A percentile compares a stretch with the other conserved stretches of the same genome.
Conservation (phyloP, 2,888 invertebrate species). For the Drosophila anomelani region DNA sequence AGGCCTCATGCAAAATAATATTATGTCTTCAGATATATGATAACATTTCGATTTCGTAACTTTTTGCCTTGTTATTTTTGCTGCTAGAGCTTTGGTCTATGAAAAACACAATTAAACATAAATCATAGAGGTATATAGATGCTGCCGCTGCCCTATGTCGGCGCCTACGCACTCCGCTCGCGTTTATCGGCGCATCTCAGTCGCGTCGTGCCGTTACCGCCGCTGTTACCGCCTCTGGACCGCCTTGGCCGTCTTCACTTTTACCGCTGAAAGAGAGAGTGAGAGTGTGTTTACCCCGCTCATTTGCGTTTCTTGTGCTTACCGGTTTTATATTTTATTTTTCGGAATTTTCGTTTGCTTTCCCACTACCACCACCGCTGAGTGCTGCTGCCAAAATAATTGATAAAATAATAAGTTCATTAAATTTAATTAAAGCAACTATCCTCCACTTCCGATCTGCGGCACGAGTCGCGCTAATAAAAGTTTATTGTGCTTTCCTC, state of each 20-base stretch:
- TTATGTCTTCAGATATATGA: background rate
- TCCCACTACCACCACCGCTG: slow-evolving; percentile 19
- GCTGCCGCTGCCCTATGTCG: slow-evolving; percentile 22
- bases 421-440: slow-evolving; percentile 73
- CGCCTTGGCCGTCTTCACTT: slow-evolving; percentile 66
- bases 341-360: slow-evolving; percentile 43
- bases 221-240: slow-evolving; percentile 8
- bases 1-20: background rate
- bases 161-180: slow-evolving; percentile 35
- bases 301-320: slow-evolving; percentile 72
- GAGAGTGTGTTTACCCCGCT: slow-evolving; percentile 80
- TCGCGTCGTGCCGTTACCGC: slow-evolving; percentile 33
- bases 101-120: slow-evolving; percentile 5
- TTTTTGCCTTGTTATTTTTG: background rate
- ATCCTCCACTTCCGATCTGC: slow-evolving; percentile 68
- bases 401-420: slow-evolving; percentile 64
- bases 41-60: slow-evolving; percentile 1
- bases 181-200: slow-evolving; percentile 48
- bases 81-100: background rate
- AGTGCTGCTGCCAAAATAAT: slow-evolving; percentile 20
- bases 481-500: slow-evolving; percentile 39
- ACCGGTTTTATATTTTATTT: slow-evolving; percentile 63
- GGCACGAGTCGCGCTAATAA: slow-evolving; percentile 47
- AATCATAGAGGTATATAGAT: background rate
- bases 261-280: slow-evolving; percentile 79